These are phyloP conservation scores for Nomada ferruginata DNA, from an alignment of 2,888 invertebrate genomes.

Conservation along the genomic window DNA sequence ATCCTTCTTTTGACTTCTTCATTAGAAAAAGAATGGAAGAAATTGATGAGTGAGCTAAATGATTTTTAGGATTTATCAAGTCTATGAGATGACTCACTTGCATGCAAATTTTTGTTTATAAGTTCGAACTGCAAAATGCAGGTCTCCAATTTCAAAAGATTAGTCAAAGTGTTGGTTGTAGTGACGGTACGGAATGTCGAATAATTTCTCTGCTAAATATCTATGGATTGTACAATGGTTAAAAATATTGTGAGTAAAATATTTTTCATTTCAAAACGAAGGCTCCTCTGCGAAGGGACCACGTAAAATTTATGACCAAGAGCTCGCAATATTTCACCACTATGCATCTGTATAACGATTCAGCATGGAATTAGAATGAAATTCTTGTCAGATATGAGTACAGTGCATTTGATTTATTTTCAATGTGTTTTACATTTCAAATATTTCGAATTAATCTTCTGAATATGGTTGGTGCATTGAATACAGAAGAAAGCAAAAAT, in stretches of 20 bases:
- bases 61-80: too few relatives aligned
- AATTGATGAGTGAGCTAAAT: too few relatives aligned
- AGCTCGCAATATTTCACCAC: slow-evolving; percentile 17
- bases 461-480: slow-evolving; percentile 8
- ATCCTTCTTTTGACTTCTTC: too few relatives aligned
- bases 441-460: slow-evolving; percentile 24
- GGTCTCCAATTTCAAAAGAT: neutral
- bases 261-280: neutral
- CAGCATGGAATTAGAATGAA: slow-evolving; percentile 30
- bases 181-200: neutral
- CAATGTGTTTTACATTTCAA: slow-evolving; percentile 41
- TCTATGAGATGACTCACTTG: too few relatives aligned
- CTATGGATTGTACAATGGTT: neutral
- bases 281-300: neutral
- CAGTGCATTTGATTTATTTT: slow-evolving; percentile 30
- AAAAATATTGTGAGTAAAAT: neutral
- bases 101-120: neutral
- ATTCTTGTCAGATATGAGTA: slow-evolving; percentile 21
- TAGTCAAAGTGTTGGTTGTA: neutral
- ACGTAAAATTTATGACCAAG: slow-evolving; percentile 20
- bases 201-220: neutral
- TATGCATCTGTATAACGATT: slow-evolving; percentile 23
- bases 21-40: too few relatives aligned
- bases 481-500: neutral
- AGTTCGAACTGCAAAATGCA: neutral